A percentile compares a stretch with the other conserved stretches of the same genome.
These are phyloP conservation scores for Chaetorhynchus papuensis DNA, from an alignment of 2,113 vertebrate species.

Conservation along the genomic window DNA sequence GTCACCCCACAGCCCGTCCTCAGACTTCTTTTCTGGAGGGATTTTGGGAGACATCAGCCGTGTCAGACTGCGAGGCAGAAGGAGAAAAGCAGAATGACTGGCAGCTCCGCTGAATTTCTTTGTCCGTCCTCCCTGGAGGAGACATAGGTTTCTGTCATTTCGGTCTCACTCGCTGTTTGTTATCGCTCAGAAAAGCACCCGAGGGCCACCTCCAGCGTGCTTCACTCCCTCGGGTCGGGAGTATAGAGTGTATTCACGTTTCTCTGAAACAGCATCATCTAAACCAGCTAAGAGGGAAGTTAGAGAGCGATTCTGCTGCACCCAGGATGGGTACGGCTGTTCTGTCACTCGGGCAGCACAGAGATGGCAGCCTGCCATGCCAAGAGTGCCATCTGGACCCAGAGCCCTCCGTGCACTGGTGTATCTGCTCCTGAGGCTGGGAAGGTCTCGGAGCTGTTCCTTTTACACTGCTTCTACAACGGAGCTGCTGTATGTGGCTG, in stretches of 20 bases:
- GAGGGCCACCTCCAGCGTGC: neutral
- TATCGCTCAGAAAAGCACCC: neutral
- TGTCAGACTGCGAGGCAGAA: neutral
- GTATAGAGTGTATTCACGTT: neutral
- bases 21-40: neutral
- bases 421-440: neutral
- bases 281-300: neutral
- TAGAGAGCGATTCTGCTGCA: rapidly evolving
- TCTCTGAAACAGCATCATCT: neutral
- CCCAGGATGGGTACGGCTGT: rapidly evolving
- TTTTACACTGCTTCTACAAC: rapidly evolving
- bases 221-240: neutral
- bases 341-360: rapidly evolving
- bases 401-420: rapidly evolving
- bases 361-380: rapidly evolving
- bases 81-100: neutral
- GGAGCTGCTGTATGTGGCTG: neutral
- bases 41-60: rapidly evolving
- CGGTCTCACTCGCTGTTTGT: neutral
- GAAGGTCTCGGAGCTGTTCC: neutral
- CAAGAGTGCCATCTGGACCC: neutral
- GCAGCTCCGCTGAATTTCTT: neutral
- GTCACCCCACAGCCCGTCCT: rapidly evolving
- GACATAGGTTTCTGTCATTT: neutral
- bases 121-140: neutral